Base-by-base conservation (phyloP, 2,797 vertebrate genomes). In the Megaceryle alcyon region DNA sequence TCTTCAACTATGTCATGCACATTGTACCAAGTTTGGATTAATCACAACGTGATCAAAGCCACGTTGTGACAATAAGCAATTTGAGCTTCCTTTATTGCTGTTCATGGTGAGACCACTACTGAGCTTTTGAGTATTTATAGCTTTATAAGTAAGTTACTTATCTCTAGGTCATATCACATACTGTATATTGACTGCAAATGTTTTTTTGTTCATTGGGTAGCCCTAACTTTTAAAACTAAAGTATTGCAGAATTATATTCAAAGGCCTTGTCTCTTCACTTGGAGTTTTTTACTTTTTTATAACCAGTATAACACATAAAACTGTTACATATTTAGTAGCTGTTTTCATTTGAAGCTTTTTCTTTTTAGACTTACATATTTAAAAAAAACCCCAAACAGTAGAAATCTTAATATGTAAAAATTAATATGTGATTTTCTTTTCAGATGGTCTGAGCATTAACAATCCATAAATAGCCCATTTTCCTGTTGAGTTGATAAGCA, bases 401-500 rank as follows among this genome's bases (percentile, higher is more conserved):
- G 57, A 82, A 91, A 56, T 94, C 35, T 73, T 72, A 59, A 70
- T 71, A 83, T 33, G 14, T 86, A 33, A 83, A 83, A 92, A 91
- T 79, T 91, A 94, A 59, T 70, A 70, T 60, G 12, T 60, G 8
- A 46, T 82, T 84, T 91, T 87, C 76, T 75, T 85, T 93, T 93
- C 79, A 89, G 66, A 89, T 86, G 26, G 14, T 79, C 39, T 82
- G 78, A 57, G 53, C 31, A 88, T 95, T 96, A 96, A 63, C 54
- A 87, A 94, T 95, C 86, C 71, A 82, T 44, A 95, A 97, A 96
- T 93, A 94, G 25, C 61, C 71, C 39, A 2, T 86, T 97, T 96
- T 73, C 59, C 65, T 90, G 92, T 90, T 91, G 82, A 78, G 43
- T 59, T 81, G 71, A 96, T 97, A 97, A 96, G 92, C 70, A 96